Percentiles rank a stretch among this genome's conserved stretches.
phyloP scores from a whole-genome alignment of 2,888 invertebrate species.

The Amorpha juglandis region DNA sequence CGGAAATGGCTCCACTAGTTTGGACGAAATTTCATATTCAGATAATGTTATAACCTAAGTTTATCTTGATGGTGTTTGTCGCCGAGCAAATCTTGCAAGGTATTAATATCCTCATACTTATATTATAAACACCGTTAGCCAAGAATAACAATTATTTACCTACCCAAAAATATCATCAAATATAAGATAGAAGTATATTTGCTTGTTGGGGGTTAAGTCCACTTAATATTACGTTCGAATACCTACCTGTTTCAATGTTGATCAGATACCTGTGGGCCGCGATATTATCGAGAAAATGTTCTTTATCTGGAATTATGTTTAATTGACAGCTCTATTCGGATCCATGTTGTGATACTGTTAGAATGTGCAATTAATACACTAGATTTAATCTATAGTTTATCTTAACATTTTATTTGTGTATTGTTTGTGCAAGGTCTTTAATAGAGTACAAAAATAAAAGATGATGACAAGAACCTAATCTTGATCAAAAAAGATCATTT shows the following conservation, averaged over 20 bases:
- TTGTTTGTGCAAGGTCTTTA: neutral
- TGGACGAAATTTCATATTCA: too few relatives aligned
- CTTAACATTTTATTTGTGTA: neutral
- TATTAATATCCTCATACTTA: too few relatives aligned
- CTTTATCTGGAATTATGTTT: conserved; percentile 37
- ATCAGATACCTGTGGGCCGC: conserved; percentile 31
- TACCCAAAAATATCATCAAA: neutral
- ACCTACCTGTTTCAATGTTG: neutral
- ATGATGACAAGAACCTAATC: neutral
- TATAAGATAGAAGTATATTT: neutral
- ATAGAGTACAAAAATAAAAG: neutral
- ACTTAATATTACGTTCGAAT: neutral
- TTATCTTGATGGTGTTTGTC: too few relatives aligned
- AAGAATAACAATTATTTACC: too few relatives aligned
- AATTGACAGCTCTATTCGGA: conserved; percentile 44
- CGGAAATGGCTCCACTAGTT: too few relatives aligned
- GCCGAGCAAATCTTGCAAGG: too few relatives aligned
- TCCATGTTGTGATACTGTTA: conserved; percentile 12
- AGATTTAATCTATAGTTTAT: neutral
- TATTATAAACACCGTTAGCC: too few relatives aligned
- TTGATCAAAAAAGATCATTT: neutral
- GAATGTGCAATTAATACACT: conserved; percentile 11
- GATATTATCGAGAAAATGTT: conserved; percentile 45
- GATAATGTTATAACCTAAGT: too few relatives aligned
- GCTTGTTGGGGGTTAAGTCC: neutral